Evolutionary conservation across 2,113 vertebrate species (phyloP), one percentile per base, ranked within the genome.

Genomic region (Pomatorhinus ruficollis): DNA sequence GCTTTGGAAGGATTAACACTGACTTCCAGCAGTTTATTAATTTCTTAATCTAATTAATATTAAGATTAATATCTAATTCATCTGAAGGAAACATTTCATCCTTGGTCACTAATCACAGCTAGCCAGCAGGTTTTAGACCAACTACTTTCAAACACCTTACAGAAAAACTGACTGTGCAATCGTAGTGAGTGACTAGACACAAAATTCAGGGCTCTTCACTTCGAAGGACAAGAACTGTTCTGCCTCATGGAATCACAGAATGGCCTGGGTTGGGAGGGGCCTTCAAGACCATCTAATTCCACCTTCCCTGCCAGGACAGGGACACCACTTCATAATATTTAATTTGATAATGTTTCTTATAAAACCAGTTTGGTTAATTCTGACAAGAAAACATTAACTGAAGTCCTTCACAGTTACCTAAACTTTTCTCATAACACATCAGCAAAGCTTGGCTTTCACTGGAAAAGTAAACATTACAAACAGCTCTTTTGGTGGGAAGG

Each of bases 301-400:
- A 53, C 0, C 6, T 6, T 4, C 16, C 3, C 20, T 11, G 5
- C 11, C 35, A 33, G 8, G 35, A 24, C 1, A 4, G 35, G 9
- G 40, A 35, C 20, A 35, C 2, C 17, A n/a, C 5, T 66, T 71
- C 17, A 25, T 35, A 33, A 72, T 30, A 33, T 18, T 49, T 11
- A 6, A 37, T 44, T 61, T 61, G 47, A 50, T 37, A 40, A 33
- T 23, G 37, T 2, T 13, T 66, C 15, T 44, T 45, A 31, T 15
- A 59, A 42, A 42, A 53, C 7, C 47, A 54, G 5, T n/a, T 70
- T 39, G 18, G 18, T 56, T 59, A 30, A 56, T 59, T 50, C 31
- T n/a, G 12, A 59, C 16, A 53, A 20, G 11, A 54, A 83, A 53
- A 49, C 12, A 27, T 17, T 22, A 70, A 75, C 6, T 66, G 4